phyloP scores from a whole-genome alignment of 2,888 invertebrate genomes.

The Limnephilus lunatus region DNA sequence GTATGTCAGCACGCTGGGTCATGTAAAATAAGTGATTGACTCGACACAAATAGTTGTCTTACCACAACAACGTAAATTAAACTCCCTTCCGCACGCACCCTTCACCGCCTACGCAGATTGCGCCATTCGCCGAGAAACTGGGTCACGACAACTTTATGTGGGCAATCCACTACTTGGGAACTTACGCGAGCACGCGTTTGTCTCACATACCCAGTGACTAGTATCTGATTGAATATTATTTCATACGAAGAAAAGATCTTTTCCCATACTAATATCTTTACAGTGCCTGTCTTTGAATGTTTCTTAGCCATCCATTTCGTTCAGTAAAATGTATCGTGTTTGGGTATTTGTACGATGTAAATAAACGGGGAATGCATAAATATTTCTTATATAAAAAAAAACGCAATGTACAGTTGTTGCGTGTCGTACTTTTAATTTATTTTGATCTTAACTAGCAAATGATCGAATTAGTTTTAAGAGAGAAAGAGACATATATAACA shows the following conservation, averaged over 20 bases:
- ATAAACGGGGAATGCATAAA: neutral
- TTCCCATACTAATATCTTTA: neutral
- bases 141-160: conserved; percentile 2
- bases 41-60: neutral
- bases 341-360: neutral
- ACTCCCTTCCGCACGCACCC: neutral
- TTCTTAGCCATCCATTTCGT: neutral
- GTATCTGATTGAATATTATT: neutral
- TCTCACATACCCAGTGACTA: neutral
- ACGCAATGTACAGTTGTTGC: too few species aligned
- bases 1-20: neutral
- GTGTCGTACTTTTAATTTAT: too few species aligned
- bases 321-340: neutral
- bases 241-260: neutral
- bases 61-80: neutral
- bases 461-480: too few species aligned
- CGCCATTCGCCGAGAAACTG: neutral
- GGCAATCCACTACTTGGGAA: neutral
- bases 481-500: too few species aligned
- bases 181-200: neutral
- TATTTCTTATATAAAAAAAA: too few species aligned
- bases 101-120: neutral
- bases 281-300: neutral
- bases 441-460: too few species aligned
- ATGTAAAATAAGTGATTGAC: neutral